Base-by-base conservation (phyloP, 2,113 vertebrate genomes). In the Rana temporaria region DNA sequence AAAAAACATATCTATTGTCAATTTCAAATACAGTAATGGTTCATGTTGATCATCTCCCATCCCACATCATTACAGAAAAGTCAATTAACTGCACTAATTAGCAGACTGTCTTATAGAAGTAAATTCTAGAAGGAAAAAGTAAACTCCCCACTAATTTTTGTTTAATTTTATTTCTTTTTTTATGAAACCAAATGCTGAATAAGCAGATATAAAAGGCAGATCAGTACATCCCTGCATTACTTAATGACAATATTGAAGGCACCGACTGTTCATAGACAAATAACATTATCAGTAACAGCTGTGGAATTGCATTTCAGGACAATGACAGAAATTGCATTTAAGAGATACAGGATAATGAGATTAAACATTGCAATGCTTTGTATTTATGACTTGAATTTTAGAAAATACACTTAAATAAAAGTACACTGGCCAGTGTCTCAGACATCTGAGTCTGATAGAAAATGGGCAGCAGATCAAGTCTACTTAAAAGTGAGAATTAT, bases 361-460 rank as follows among this genome's bases (percentile, higher is more conserved):
- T 81, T 81, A 81, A 56, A 73, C 59, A 62, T 76, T 16, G n/a
- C 20, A 42, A 16, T 65, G 26, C 14, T 60, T 34, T 34, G 26
- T 65, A 17, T 81, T 72, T 55, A 72, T 65, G 60, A 20, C 17
- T 65, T 72, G 32, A 60, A 18, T 38, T 70, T 56, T 38, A 69
- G 55, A 57, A 79, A 60, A 69, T 79, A 32, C 72, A 57, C 22
- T 32, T 3, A 20, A 69, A 71, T 70, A 62, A 53, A 53, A 12
- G 20, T 59, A 67, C 52, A 15, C 38, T 65, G 26, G 69, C 26
- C 48, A 73, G 59, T 19, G 22, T 63, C 62, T 72, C 6, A 73
- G 53, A 72, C 79, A 81, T 81, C 79, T 81, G 79, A 81, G 56
- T 38, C 20, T 73, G 59, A 81, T 81, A 65, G 22, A 81, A 73